Base-by-base conservation (phyloP, 2,113 vertebrate species). In the Barbus barbus region DNA sequence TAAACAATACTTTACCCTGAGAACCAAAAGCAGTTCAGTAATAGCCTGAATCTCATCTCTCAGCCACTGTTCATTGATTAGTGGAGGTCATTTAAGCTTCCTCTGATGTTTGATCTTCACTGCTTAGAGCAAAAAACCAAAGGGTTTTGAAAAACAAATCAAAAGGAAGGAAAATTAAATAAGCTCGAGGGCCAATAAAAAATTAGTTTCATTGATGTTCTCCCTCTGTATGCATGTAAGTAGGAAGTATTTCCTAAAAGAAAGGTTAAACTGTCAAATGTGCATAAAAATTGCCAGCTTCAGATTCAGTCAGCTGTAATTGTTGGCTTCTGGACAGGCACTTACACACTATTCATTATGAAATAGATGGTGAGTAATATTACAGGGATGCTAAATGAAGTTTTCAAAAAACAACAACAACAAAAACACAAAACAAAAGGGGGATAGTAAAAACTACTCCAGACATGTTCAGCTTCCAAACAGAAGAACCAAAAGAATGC, bases 191-290 rank as follows among this genome's bases (percentile, higher is more conserved):
- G 77, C 26, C 36, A 63, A 77, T 84, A 84, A 69, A 86, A 81
- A 78, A 38, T 76, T 53, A 67, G 73, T 82, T 82, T 77, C 65
- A 77, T 48, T 85, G 74, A 63, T 38, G 81, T 78, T 36, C 71
- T 78, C 61, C 63, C 13, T 65, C 51, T 24, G 28, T 65, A 46
- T 82, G 69, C 60, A 41, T 71, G 36, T 33, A 87, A 84, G 53
- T 60, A 63, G 36, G 60, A 71, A 81, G 80, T 71, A 9, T 87
- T 87, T 84, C 22, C 69, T 63, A 31, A 78, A 58, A 78, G 67
- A 78, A 77, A 87, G 61, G 72, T 81, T 87, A 81, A 87, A 81
- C 60, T 81, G 78, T 38, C 26, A 61, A 20, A 65, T 26, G 65
- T 31, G 26, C 53, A 79, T 63, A 38, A 81, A 67, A 58, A 46